phyloP scores from a whole-genome alignment of 2,888 invertebrate genomes.

The Drosophila tanythrix region DNA sequence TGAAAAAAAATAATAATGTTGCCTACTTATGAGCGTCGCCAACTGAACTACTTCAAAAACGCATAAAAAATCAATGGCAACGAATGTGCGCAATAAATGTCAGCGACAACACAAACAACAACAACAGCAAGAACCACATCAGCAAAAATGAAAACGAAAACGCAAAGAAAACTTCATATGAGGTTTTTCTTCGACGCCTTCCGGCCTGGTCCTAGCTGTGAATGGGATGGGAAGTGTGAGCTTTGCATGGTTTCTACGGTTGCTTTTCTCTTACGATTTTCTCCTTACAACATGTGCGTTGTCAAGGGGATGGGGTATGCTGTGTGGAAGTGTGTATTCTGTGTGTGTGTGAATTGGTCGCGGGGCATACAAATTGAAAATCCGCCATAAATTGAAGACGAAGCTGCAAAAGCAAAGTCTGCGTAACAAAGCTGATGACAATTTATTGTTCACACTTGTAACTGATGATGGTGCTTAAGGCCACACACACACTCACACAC shows the following conservation, averaged over 20 bases:
- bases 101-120: constrained; percentile 62
- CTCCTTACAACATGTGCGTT: constrained; percentile 56
- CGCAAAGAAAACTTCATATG: constrained; percentile 68
- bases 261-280: neutral
- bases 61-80: constrained; percentile 80
- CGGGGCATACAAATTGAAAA: constrained; percentile 73
- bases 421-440: constrained; percentile 75
- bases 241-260: constrained; percentile 1
- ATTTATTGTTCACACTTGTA: constrained; percentile 82
- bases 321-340: neutral
- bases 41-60: constrained; percentile 76
- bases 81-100: constrained; percentile 80
- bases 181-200: constrained; percentile 4
- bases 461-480: constrained; percentile 80
- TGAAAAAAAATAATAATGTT: constrained; percentile 62
- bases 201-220: neutral
- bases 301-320: constrained; percentile 30
- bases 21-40: constrained; percentile 68
- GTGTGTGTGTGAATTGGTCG: constrained; percentile 51
- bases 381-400: constrained; percentile 78
- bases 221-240: neutral
- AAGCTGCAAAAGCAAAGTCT: constrained; percentile 66
- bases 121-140: constrained; percentile 13
- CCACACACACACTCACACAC: constrained; percentile 41
- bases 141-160: constrained; percentile 39